Percentiles rank a stretch among this genome's conserved stretches.
Conservation (phyloP, 2,113 vertebrate genomes). For the Ictalurus punctatus region DNA sequence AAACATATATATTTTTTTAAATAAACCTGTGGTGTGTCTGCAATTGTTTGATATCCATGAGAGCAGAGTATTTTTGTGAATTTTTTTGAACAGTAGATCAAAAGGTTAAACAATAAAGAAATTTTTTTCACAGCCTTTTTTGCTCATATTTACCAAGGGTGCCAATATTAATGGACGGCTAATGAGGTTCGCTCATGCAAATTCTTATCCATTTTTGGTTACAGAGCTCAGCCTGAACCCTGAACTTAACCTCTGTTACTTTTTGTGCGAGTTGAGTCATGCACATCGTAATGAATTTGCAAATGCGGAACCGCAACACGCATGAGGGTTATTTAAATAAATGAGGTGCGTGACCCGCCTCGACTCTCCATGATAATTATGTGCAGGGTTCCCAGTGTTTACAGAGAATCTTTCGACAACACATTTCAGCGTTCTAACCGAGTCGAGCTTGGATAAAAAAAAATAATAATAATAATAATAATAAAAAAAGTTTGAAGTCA, state of each 20-base stretch:
- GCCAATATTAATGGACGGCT: too few species aligned
- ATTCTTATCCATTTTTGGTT: neutral
- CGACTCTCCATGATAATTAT: neutral
- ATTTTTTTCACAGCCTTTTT: too few species aligned
- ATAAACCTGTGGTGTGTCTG: too few species aligned
- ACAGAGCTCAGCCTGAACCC: neutral
- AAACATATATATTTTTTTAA: too few species aligned
- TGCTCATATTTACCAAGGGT: too few species aligned
- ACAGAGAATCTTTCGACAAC: neutral
- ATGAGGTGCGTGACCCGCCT: neutral
- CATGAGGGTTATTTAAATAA: neutral
- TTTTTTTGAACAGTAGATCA: too few species aligned
- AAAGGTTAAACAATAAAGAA: too few species aligned
- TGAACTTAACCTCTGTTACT: neutral
- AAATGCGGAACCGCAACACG: neutral
- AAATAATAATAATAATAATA: too few species aligned
- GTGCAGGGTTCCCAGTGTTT: neutral
- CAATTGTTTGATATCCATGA: too few species aligned
- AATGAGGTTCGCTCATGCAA: neutral
- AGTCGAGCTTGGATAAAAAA: neutral
- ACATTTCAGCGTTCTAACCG: neutral
- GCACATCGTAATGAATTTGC: neutral
- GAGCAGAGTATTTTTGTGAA: too few species aligned
- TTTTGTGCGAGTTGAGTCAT: neutral
- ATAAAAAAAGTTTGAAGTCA: neutral